phyloP scores from a whole-genome alignment of 2,797 vertebrate species.

The Onychomys leucogaster region DNA sequence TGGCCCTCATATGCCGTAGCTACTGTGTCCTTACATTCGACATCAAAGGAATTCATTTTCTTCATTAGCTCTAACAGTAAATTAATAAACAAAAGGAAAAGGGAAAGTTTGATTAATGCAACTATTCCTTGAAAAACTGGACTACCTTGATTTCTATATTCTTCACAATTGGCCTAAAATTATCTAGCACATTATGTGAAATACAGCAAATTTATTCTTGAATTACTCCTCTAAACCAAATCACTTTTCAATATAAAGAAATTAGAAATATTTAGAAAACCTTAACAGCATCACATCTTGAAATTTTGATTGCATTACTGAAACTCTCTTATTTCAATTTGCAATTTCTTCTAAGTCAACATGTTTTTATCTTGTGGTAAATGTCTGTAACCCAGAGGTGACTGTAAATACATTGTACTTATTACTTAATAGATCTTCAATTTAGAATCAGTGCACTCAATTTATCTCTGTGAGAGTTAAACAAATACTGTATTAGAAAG shows the following conservation, averaged over 20 bases:
- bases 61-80: constrained; percentile 73
- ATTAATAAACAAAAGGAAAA: constrained; percentile 71
- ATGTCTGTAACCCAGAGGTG: constrained; percentile 71
- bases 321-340: constrained; percentile 69
- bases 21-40: constrained; percentile 33
- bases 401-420: constrained; percentile 71
- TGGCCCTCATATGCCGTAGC: no score
- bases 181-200: background rate
- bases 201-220: background rate
- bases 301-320: constrained; percentile 58
- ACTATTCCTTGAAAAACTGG: background rate
- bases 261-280: constrained; percentile 46
- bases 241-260: constrained; percentile 20
- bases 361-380: constrained; percentile 74
- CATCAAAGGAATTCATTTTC: constrained; percentile 72
- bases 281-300: background rate
- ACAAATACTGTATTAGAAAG: constrained; percentile 69
- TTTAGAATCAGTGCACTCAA: constrained; percentile 68
- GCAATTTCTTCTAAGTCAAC: constrained; percentile 58
- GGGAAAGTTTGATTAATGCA: background rate
- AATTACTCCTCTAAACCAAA: background rate
- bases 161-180: background rate
- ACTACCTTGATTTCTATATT: background rate
- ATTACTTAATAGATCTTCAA: constrained; percentile 77
- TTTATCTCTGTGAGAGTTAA: constrained; percentile 68